A percentile compares a stretch with the other conserved stretches of the same genome.
phyloP scores from a whole-genome alignment of 2,113 vertebrate species.

The Mormyrus iriodes region DNA sequence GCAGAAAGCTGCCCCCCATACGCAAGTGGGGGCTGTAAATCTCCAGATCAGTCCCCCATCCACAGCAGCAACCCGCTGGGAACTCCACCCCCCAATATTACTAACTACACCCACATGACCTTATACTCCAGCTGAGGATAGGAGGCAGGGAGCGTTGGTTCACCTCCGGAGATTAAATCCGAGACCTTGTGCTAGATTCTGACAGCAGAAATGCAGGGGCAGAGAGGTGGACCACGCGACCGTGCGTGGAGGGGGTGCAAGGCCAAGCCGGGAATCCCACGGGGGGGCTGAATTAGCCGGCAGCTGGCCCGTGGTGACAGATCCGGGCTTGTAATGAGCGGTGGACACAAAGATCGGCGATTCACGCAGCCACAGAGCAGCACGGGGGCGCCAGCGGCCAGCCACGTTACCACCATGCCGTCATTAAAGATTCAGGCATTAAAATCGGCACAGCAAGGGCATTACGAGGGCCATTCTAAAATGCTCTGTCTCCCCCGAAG shows the following conservation, averaged over 20 bases:
- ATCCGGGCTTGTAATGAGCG: constrained; percentile 9
- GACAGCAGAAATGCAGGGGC: neutral
- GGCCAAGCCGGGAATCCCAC: neutral
- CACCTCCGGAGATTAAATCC: neutral
- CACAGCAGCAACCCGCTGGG: neutral
- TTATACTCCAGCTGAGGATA: constrained; percentile 7
- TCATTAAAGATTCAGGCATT: neutral
- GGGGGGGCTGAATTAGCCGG: constrained; percentile 27
- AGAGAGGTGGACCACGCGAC: neutral
- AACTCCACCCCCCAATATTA: neutral
- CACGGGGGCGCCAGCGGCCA: neutral
- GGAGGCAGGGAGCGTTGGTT: neutral
- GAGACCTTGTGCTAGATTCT: neutral
- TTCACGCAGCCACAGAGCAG: neutral
- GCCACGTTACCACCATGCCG: neutral
- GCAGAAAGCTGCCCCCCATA: constrained; percentile 11
- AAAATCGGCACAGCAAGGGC: neutral
- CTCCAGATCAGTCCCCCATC: neutral
- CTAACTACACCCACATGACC: constrained; percentile 10
- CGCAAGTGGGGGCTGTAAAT: constrained; percentile 4
- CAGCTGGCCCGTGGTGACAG: constrained; percentile 16
- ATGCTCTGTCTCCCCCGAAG: neutral
- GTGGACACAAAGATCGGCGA: neutral
- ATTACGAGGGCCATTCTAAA: neutral
- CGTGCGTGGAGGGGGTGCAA: neutral